These are phyloP conservation scores for Pogonognathellus flavescens DNA, from an alignment of 1,140 invertebrate genomes.

Conservation along the genomic window DNA sequence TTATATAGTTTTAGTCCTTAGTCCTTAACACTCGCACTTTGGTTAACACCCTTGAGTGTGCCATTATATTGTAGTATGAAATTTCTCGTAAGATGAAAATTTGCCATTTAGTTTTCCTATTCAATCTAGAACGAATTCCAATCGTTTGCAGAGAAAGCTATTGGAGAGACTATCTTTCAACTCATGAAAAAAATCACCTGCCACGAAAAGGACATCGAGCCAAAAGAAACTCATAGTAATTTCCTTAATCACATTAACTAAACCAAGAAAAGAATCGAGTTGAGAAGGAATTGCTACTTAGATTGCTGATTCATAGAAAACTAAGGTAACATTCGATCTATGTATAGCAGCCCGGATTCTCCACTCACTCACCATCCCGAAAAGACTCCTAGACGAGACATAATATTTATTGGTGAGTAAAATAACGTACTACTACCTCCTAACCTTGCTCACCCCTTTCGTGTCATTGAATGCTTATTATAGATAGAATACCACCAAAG, in stretches of 20 bases:
- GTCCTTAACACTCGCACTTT: not conserved
- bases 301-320: too few relatives aligned
- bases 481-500: not conserved
- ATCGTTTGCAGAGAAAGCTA: slow-evolving; percentile 11
- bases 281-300: slow-evolving; percentile 3
- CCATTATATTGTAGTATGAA: not conserved
- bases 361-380: not conserved
- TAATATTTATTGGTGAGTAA: slow-evolving; percentile 12
- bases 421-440: slow-evolving; percentile 4
- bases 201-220: slow-evolving; percentile 27
- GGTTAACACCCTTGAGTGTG: not conserved
- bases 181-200: slow-evolving; percentile 45
- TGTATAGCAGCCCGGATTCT: not conserved
- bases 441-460: slow-evolving; percentile 40
- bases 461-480: slow-evolving; percentile 47
- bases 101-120: slow-evolving; percentile 32
- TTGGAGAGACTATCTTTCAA: slow-evolving; percentile 37
- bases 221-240: slow-evolving; percentile 36
- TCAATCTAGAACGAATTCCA: slow-evolving; percentile 29
- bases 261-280: slow-evolving; percentile 11
- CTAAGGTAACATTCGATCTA: not conserved
- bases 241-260: slow-evolving; percentile 50
- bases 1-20: slow-evolving; percentile 17
- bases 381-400: not conserved
- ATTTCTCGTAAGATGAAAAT: slow-evolving; percentile 2